Percentiles rank a stretch among this genome's conserved stretches.
Evolutionary conservation across 2,113 vertebrate species (phyloP).

Genomic region (Perca schrenkii): DNA sequence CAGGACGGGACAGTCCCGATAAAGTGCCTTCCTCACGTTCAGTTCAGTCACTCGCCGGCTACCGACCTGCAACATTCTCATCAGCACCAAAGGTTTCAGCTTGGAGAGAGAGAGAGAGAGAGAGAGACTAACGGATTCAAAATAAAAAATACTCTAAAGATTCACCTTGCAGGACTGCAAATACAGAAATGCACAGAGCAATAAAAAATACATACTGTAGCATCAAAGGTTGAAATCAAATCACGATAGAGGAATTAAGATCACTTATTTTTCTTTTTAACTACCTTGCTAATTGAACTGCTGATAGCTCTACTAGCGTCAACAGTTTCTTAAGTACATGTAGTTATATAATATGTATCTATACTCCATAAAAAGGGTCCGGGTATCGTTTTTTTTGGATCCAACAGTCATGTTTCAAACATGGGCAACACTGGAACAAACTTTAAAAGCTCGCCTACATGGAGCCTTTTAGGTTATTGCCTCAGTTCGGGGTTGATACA

Average conservation of each 20-base stretch:
- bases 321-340: slow-evolving; percentile 82
- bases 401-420: slow-evolving; percentile 77
- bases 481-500: slow-evolving; percentile 66
- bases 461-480: slow-evolving; percentile 70
- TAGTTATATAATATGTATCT: slow-evolving; percentile 82
- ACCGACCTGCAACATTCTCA: slow-evolving; percentile 50
- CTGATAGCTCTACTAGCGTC: slow-evolving; percentile 79
- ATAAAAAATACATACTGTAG: slow-evolving; percentile 81
- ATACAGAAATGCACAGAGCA: slow-evolving; percentile 85
- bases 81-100: slow-evolving; percentile 82
- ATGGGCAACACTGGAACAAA: slow-evolving; percentile 45
- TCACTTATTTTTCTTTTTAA: slow-evolving; percentile 78
- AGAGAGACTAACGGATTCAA: slow-evolving; percentile 73
- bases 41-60: slow-evolving; percentile 47
- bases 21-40: slow-evolving; percentile 44
- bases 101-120: slow-evolving; percentile 58
- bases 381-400: slow-evolving; percentile 55
- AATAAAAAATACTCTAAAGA: slow-evolving; percentile 80
- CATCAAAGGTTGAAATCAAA: slow-evolving; percentile 82
- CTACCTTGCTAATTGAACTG: slow-evolving; percentile 83
- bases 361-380: slow-evolving; percentile 77
- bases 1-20: slow-evolving; percentile 66
- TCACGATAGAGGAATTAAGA: slow-evolving; percentile 83
- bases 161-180: slow-evolving; percentile 83
- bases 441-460: slow-evolving; percentile 48